Percentiles rank a stretch among this genome's conserved stretches.
phyloP scores from a whole-genome alignment of 1,140 invertebrate species.

The Kradibia gibbosae region DNA sequence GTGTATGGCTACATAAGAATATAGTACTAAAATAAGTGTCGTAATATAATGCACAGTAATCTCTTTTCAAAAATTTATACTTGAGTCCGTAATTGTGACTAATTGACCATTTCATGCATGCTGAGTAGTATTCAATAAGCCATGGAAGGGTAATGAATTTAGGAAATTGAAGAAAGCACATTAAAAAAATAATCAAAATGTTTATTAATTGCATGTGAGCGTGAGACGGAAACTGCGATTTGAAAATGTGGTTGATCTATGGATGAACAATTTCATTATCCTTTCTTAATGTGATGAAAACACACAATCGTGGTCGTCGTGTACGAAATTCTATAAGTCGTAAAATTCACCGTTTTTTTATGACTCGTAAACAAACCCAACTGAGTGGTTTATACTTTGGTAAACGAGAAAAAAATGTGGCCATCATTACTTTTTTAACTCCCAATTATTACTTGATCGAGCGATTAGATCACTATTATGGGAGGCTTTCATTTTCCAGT shows the following conservation, averaged over 20 bases:
- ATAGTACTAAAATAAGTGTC: neutral
- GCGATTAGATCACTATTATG: constrained; percentile 14
- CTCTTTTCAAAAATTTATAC: constrained; percentile 11
- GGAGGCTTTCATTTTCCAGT: constrained; percentile 17
- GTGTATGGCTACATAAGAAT: neutral
- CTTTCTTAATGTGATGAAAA: constrained; percentile 14
- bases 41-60: neutral
- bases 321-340: constrained; percentile 24
- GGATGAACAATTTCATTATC: constrained; percentile 26
- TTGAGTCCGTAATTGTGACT: too few species aligned
- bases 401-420: neutral
- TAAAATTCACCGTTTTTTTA: neutral
- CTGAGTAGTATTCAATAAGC: neutral
- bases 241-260: constrained; percentile 19
- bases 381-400: constrained; percentile 3
- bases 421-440: neutral
- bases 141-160: neutral
- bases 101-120: too few species aligned
- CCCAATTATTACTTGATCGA: constrained; percentile 21
- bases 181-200: neutral
- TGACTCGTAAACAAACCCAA: constrained; percentile 11
- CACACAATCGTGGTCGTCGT: neutral
- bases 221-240: constrained; percentile 15
- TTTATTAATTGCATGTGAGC: neutral
- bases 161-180: neutral